Base-by-base conservation (phyloP, 2,797 vertebrate genomes). In the Knipowitschia caucasica region DNA sequence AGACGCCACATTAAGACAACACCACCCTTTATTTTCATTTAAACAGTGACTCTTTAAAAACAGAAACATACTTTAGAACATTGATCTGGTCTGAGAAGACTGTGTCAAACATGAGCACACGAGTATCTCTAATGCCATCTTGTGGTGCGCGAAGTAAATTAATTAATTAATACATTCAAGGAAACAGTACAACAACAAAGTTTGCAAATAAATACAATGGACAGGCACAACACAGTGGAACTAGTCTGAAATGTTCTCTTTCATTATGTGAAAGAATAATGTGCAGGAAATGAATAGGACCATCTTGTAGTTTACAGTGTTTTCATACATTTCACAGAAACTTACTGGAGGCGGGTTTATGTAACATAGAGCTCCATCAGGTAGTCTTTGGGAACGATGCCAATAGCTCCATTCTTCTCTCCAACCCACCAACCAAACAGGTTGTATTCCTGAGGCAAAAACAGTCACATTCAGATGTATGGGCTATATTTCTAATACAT, bases 341-440 rank as follows among this genome's bases (percentile, higher is more conserved):
- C 87, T 80, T 83, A 85, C 83, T 77, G 67, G 0, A 0, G 14
- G 3, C 30, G 30, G 72, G 72, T 85, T 94, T 74, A 73, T 86
- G 94, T 88, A 97, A 64, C 88, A 74, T 98, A 98, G 82, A 98
- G 90, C 91, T 95, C 94, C 81, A 92, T 91, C 90, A 99, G 81
- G 90, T 93, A 99, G 76, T 89, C 90, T 92, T 93, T 98, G 80
- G 96, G 96, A 86, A 99, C 94, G 58, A 99, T 94, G 86, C 96
- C 96, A 85, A 99, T 87, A 54, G 81, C 80, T 83, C 95, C 96
- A 54, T 94, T 94, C 91, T 94, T 92, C 90, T 98, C 94, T 86
- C 96, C 96, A 74, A 99, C 90, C 96, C 96, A 99, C 96, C 96
- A 99, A 88, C 96, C 96, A 72, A 89, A 98, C 81, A 62, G 91